Evolutionary conservation across 2,113 vertebrate genomes (phyloP).

Genomic region (western clawed frog (Xenopus tropicalis)): UCB_Xtro_10.0 CM004448.2:97628001-97628500

Average conservation of each 20-base stretch:
- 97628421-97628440: conserved; percentile 67
- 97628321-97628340: conserved; percentile 60
- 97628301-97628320: conserved; percentile 69
- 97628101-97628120: too few species aligned
- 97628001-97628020: too few species aligned
- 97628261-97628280: conserved; percentile 60
- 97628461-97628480: conserved; percentile 71
- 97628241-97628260: conserved; percentile 67
- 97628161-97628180: too few species aligned
- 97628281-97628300: conserved; percentile 66
- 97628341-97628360: conserved; percentile 58
- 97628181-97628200: background rate
- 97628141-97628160: too few species aligned
- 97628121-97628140: too few species aligned
- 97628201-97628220: background rate
- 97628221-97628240: conserved; percentile 41
- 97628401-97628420: conserved; percentile 74
- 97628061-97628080: too few species aligned
- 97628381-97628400: conserved; percentile 73
- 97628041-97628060: too few species aligned
- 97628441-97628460: conserved; percentile 76
- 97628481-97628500: conserved; percentile 65
- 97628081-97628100: too few species aligned
- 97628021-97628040: too few species aligned
- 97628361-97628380: conserved; percentile 60